These are phyloP conservation scores for Zaprionus tsacasi DNA, from an alignment of 1,140 invertebrate species.

Conservation along the genomic window DNA sequence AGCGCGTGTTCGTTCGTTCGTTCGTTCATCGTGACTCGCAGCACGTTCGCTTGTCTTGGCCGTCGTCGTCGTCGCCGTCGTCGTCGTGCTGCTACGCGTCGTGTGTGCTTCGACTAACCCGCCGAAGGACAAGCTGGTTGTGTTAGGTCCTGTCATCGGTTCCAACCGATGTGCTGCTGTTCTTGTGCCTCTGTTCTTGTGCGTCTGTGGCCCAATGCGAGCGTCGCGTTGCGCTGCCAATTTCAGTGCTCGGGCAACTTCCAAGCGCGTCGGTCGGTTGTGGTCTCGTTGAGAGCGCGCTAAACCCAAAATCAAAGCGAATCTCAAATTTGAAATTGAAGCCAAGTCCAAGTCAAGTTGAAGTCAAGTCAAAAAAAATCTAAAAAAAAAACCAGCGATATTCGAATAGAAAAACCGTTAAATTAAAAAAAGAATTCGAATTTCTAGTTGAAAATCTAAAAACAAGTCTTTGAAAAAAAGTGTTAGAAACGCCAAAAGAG, in stretches of 20 bases:
- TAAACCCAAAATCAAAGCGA: neutral
- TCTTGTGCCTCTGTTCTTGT: conserved; percentile 24
- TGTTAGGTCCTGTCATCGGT: conserved; percentile 54
- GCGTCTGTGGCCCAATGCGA: conserved; percentile 64
- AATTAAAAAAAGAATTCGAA: neutral
- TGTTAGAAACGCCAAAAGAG: conserved; percentile 8
- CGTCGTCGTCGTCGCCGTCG: conserved; percentile 12
- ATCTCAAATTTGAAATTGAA: neutral
- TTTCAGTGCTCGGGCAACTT: conserved; percentile 81
- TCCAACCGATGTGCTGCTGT: conserved; percentile 16
- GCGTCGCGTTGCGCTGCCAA: conserved; percentile 53
- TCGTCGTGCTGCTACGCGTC: conserved; percentile 10
- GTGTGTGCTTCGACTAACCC: neutral
- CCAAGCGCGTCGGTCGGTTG: conserved; percentile 76
- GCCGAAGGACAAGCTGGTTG: conserved; percentile 56
- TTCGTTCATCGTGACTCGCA: neutral
- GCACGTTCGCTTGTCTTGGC: neutral
- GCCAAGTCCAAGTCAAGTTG: neutral
- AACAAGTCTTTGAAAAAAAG: neutral
- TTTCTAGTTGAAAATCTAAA: too few species aligned
- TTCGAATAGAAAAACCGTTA: neutral
- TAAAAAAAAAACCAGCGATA: conserved; percentile 15
- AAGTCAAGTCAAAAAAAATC: neutral
- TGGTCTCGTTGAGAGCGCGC: conserved; percentile 22
- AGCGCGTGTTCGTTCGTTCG: neutral